Evolutionary conservation across 2,888 invertebrate genomes (phyloP).

Genomic region (Phalera bucephala): DNA sequence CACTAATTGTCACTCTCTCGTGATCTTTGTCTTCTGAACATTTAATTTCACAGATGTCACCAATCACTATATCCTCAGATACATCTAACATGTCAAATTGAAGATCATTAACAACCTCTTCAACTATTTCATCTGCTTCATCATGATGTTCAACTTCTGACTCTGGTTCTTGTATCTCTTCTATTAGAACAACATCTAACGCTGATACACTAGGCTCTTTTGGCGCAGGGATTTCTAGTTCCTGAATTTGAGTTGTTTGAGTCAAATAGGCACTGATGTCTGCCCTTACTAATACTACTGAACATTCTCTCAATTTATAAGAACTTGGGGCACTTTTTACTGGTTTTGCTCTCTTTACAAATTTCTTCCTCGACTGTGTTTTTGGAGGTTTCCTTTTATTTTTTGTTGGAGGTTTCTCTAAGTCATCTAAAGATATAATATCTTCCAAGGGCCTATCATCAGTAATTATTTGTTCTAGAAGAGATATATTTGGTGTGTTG

Average conservation of each 20-base stretch:
- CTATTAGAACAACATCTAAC: background rate
- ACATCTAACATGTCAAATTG: slow-evolving; percentile 77
- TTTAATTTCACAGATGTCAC: slow-evolving; percentile 60
- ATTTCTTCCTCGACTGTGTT: slow-evolving; percentile 36
- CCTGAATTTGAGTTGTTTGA: slow-evolving; percentile 1
- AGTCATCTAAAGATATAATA: slow-evolving; percentile 64
- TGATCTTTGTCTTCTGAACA: slow-evolving; percentile 45
- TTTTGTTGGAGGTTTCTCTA: slow-evolving; percentile 49
- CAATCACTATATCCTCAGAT: slow-evolving; percentile 73
- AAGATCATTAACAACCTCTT: slow-evolving; percentile 48
- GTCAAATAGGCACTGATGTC: slow-evolving; percentile 47
- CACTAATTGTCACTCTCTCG: slow-evolving; percentile 42
- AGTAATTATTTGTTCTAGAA: slow-evolving; percentile 69
- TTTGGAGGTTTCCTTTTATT: slow-evolving; percentile 37
- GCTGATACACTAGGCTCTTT: slow-evolving; percentile 1
- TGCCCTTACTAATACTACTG: slow-evolving; percentile 49
- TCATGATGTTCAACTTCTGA: background rate
- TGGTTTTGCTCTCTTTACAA: slow-evolving; percentile 25
- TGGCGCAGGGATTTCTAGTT: background rate
- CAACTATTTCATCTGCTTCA: slow-evolving; percentile 18
- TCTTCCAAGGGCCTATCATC: slow-evolving; percentile 72
- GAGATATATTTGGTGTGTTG: slow-evolving; percentile 66
- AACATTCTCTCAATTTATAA: slow-evolving; percentile 54
- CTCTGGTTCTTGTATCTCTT: background rate
- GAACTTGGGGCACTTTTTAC: slow-evolving; percentile 15